Evolutionary conservation across 2,113 vertebrate species (phyloP), one percentile per base, ranked within the genome.

Genomic region (Oplegnathus fasciatus): DNA sequence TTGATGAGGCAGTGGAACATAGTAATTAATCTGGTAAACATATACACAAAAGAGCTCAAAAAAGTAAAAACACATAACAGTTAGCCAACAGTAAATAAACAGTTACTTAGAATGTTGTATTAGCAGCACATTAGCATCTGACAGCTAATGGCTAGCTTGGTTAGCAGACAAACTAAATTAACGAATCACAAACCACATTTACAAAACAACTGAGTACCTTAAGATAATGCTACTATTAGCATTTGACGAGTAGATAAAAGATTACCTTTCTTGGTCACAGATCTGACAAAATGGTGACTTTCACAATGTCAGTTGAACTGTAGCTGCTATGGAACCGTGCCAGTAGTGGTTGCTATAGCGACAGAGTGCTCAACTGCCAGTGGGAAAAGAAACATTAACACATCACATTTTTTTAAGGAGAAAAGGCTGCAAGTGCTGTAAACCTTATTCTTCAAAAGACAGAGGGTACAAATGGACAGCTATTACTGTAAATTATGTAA

Each of bases 401-500:
- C 34, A 37, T 37, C 34, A 37, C 34, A 4, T 37, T 37, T 37
- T 32, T 24, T 54, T 61, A 20, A 4, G 34, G 1, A 34, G 20
- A 42, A 71, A 68, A 30, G n/a, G 40, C 28, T 46, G 37, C 5
- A 48, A 78, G 10, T 46, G 52, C 42, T 14, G 9, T 48, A 44
- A 72, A 64, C 28, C 46, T 20, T 24, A 9, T 13, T 26, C 6
- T 65, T 69, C 6, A 37, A 32, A 84, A 66, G 14, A 42, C 48
- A 67, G 30, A 11, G 32, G 4, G 17, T 20, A 80, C 20, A 82
- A 75, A 72, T 40, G 2, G 74, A 52, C 6, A 1, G 28, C 48
- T 28, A 10, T 76, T 5, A 7, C 58, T 61, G 66, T 57, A 78
- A 73, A 88, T 65, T 6, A 57, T 26, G 57, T 57, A 9, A 42